Evolutionary conservation across 2,113 vertebrate genomes (phyloP).

Genomic region (Platysternon megacephalum): DNA sequence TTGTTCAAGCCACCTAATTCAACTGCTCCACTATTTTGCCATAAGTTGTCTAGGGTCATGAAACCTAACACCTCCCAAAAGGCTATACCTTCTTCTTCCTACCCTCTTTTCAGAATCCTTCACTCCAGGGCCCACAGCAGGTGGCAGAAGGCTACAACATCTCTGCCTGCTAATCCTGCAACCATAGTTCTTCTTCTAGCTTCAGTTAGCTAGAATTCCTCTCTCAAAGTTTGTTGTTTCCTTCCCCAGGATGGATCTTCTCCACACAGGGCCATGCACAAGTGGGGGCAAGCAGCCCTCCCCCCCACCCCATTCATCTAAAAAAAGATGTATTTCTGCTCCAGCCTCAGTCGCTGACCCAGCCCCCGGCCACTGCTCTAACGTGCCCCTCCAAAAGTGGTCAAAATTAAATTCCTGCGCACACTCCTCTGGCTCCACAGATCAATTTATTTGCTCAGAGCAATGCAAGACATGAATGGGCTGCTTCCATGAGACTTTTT

Average conservation of each 20-base stretch:
- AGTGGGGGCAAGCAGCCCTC: no score
- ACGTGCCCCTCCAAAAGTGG: no score
- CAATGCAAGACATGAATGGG: background rate
- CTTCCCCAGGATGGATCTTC: background rate
- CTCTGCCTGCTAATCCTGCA: constrained; percentile 25
- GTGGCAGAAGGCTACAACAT: constrained; percentile 34
- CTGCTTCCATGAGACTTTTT: background rate
- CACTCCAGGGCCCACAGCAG: background rate
- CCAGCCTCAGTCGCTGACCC: no score
- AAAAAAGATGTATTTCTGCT: no score
- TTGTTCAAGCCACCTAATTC: constrained; percentile 45
- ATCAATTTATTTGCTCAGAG: background rate
- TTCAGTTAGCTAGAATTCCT: background rate
- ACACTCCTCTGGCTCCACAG: background rate
- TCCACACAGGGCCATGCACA: background rate
- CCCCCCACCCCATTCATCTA: no score
- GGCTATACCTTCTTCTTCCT: background rate
- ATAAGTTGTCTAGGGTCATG: constrained; percentile 54
- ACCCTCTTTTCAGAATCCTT: constrained; percentile 48
- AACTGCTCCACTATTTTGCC: constrained; percentile 53
- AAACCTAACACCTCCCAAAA: constrained; percentile 57
- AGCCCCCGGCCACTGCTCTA: no score
- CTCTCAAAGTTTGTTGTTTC: background rate
- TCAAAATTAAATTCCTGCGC: no score
- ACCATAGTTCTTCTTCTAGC: constrained; percentile 35